Base-by-base conservation (phyloP, 2,888 invertebrate species). In the Eristalis intricaria region DNA sequence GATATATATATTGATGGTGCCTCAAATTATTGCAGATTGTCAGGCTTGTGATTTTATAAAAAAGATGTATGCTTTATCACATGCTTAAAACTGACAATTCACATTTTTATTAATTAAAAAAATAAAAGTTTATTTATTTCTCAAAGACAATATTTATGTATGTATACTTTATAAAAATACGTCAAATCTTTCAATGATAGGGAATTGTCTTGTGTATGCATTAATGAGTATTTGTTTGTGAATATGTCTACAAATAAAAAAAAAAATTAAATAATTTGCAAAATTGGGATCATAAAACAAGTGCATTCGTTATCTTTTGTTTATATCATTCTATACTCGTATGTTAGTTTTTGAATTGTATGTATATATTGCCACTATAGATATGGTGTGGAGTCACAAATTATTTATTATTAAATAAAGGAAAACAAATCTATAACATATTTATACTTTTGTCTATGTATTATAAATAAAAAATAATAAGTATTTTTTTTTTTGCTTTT, bases 161-260 rank as follows among this genome's bases (percentile, higher is more conserved):
- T 79, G 65, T 84, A 84, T 65, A 84, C 60, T 75, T 75, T 84
- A 84, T 43, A 84, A 84, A 83, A 84, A 84, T 84, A 84, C 78
- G 32, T 78, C 73, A 40, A 22, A 63, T 79, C 19, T 60, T 26
- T 15, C 8, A 60, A 11, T 60, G n/a, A 50, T 26, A 15, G 23
- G 8, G 23, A 26, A 5, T 60, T 26, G 23, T 26, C n/a, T 60
- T 60, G 1, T 60, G 10, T 23, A 11, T 60, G 22, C 10, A 8
- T 65, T 63, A 19, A 32, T 58, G 56, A 78, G 68, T 78, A 29
- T 73, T 63, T 73, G n/a, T 43, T 38, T 13, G 38, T 38, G 38
- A 38, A 38, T 35, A 11, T 10, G 35, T 38, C 1, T 43, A 43
- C 23, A 40, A 13, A 26, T 3, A 7, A 22, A 65, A 7, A 0